A percentile compares a stretch with the other conserved stretches of the same genome.
These are phyloP conservation scores for Collichthys lucidus DNA, from an alignment of 2,113 vertebrate species.

Conservation along the genomic window DNA sequence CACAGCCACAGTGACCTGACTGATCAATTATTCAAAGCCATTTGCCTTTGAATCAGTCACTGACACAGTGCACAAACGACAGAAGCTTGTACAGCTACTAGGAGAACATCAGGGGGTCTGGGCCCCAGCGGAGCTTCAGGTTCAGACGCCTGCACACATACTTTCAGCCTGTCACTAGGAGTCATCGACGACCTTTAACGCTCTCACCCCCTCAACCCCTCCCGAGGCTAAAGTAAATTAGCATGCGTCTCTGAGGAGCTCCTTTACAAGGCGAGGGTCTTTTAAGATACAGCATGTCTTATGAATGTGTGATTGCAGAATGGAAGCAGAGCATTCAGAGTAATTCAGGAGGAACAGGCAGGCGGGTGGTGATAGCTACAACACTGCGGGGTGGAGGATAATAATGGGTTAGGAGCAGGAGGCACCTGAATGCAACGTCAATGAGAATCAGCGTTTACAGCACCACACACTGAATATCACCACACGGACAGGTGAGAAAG, in stretches of 20 bases:
- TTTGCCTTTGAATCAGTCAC: constrained; percentile 75
- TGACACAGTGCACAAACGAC: constrained; percentile 64
- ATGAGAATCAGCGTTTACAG: neutral
- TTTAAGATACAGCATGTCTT: constrained; percentile 60
- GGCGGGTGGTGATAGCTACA: neutral
- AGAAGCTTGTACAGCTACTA: constrained; percentile 66
- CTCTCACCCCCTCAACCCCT: constrained; percentile 16
- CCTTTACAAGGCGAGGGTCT: constrained; percentile 51
- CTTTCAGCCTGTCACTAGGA: constrained; percentile 83
- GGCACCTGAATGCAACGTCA: neutral
- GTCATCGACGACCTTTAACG: constrained; percentile 79
- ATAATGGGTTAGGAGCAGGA: neutral
- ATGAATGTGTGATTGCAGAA: constrained; percentile 27
- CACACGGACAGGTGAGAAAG: neutral
- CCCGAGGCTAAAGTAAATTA: constrained; percentile 73
- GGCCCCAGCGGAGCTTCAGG: constrained; percentile 72
- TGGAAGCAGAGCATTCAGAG: constrained; percentile 32
- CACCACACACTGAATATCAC: neutral
- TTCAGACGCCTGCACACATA: constrained; percentile 67
- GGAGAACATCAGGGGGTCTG: constrained; percentile 70
- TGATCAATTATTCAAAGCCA: constrained; percentile 80
- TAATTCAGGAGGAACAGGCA: neutral
- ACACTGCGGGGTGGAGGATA: neutral
- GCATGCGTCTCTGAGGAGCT: constrained; percentile 64
- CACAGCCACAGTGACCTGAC: constrained; percentile 33